Percentiles rank a stretch among this genome's conserved stretches.
Conservation (phyloP, 2,113 vertebrate genomes). For the Oryzias curvinotus region DNA sequence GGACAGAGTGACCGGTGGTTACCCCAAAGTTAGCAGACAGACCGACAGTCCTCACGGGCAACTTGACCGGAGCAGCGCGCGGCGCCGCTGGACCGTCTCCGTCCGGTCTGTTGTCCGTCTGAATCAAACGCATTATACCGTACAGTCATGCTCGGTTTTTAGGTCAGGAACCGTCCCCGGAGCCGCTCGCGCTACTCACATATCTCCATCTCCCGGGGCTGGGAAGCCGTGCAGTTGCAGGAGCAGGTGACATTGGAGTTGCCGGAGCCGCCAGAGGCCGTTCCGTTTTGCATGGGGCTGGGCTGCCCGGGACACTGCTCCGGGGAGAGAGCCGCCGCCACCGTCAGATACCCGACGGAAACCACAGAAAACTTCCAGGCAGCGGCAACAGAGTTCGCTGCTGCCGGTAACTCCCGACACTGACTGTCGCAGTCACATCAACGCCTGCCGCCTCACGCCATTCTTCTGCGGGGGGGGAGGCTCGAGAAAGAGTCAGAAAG, state of each 20-base stretch:
- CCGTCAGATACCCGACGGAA: constrained; percentile 70
- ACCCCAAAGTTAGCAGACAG: neutral
- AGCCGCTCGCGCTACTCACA: constrained; percentile 72
- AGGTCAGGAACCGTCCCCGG: constrained; percentile 33
- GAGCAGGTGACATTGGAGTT: constrained; percentile 86
- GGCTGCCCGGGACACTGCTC: constrained; percentile 71
- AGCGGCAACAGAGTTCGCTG: constrained; percentile 64
- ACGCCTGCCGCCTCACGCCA: constrained; percentile 66
- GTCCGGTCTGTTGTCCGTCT: constrained; percentile 32
- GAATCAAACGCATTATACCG: constrained; percentile 46
- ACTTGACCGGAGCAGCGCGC: neutral
- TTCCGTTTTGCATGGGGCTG: constrained; percentile 81
- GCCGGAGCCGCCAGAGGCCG: constrained; percentile 77
- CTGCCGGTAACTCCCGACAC: constrained; percentile 62
- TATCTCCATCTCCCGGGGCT: constrained; percentile 84
- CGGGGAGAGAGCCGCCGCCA: constrained; percentile 78
- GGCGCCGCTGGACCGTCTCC: constrained; percentile 2
- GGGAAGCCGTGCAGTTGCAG: constrained; percentile 83
- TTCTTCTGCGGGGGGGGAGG: constrained; percentile 25
- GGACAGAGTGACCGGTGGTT: no score
- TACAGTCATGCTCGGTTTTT: constrained; percentile 33
- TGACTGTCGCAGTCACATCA: constrained; percentile 54
- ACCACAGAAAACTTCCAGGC: constrained; percentile 76
- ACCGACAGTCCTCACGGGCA: neutral
- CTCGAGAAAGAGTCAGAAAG: constrained; percentile 11